Evolutionary conservation across 1,140 invertebrate species (phyloP).

Genomic region (Pachypsylla venusta): DNA sequence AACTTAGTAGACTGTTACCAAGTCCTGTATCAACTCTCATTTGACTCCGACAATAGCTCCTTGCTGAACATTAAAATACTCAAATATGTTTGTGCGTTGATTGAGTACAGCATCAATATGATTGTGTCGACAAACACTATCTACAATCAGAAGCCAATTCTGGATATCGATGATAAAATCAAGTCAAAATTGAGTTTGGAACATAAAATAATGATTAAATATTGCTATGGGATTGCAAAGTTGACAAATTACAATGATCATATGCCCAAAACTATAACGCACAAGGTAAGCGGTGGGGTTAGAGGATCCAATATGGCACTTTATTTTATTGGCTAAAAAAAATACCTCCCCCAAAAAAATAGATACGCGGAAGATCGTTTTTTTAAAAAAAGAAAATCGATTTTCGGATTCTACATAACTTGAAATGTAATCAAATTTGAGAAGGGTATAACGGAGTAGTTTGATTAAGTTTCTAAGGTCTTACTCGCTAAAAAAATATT

Average conservation of each 20-base stretch:
- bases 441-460: too few relatives aligned
- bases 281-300: slow-evolving; percentile 27
- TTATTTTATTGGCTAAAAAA: too few relatives aligned
- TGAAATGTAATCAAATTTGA: too few relatives aligned
- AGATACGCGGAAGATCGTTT: too few relatives aligned
- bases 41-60: slow-evolving; percentile 81
- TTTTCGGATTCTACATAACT: not conserved
- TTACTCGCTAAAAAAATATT: too few relatives aligned
- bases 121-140: not conserved
- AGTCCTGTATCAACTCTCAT: slow-evolving; percentile 75
- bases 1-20: slow-evolving; percentile 60
- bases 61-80: slow-evolving; percentile 54
- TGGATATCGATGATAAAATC: not conserved
- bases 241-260: not conserved
- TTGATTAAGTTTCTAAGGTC: too few relatives aligned
- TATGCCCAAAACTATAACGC: slow-evolving; percentile 29
- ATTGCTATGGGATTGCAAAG: not conserved
- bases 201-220: not conserved
- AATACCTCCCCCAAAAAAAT: too few relatives aligned
- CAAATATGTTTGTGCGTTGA: not conserved
- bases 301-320: not conserved
- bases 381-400: too few relatives aligned
- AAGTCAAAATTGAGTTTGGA: not conserved
- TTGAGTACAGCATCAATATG: not conserved
- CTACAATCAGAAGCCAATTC: not conserved